Conservation (phyloP, 2,797 vertebrate species). For the Notolepis coatsorum region DNA sequence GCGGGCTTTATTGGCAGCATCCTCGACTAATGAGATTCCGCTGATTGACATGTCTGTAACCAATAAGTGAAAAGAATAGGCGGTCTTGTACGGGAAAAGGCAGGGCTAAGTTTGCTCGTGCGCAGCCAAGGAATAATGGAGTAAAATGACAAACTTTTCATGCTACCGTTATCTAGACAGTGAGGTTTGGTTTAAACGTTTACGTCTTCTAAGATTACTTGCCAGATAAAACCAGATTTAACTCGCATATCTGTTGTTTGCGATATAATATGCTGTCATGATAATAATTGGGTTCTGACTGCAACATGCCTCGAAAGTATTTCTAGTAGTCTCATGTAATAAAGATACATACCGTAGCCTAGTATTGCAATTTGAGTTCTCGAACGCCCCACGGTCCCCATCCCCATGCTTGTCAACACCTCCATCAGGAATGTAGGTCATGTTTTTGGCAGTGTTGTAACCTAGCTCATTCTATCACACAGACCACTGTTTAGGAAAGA, state of each 20-base stretch:
- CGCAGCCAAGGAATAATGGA: constrained; percentile 68
- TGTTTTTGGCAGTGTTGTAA: constrained; percentile 69
- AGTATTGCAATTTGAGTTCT: constrained; percentile 67
- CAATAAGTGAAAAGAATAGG: constrained; percentile 70
- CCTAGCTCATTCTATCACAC: constrained; percentile 68
- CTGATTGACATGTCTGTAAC: constrained; percentile 64
- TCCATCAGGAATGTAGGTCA: constrained; percentile 77
- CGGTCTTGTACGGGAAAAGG: constrained; percentile 85
- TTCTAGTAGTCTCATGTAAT: constrained; percentile 41
- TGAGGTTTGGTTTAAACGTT: not conserved
- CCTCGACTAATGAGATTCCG: constrained; percentile 9
- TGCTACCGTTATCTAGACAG: constrained; percentile 38
- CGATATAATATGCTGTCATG: constrained; percentile 12
- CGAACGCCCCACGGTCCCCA: constrained; percentile 58
- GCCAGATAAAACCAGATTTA: not conserved
- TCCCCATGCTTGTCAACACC: constrained; percentile 75
- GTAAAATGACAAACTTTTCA: constrained; percentile 64
- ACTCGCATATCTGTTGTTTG: not conserved
- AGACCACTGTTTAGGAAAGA: constrained; percentile 36
- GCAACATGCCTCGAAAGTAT: constrained; percentile 37
- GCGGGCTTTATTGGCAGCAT: constrained; percentile 63
- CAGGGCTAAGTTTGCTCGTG: constrained; percentile 61
- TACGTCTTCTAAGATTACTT: not conserved
- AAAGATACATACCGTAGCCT: constrained; percentile 68
- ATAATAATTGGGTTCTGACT: constrained; percentile 24